Evolutionary conservation across 1,140 invertebrate species (phyloP).

Genomic region (Chlorops oryzae): DNA sequence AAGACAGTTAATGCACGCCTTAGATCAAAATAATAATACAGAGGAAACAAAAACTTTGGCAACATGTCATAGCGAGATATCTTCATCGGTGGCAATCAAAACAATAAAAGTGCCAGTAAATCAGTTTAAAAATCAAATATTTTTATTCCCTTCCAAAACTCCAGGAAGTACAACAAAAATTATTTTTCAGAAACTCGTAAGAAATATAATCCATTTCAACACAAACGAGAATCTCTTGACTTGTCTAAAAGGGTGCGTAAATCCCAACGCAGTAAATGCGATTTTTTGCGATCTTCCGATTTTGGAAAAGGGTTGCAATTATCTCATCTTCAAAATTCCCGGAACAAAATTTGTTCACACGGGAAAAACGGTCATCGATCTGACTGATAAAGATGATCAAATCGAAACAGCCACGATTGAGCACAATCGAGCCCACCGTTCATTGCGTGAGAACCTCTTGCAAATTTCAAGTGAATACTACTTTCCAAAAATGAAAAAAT

Average conservation of each 20-base stretch:
- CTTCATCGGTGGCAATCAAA: no score
- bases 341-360: conserved; percentile 4
- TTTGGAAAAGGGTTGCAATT: neutral
- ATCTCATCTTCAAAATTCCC: neutral
- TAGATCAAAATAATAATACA: no score
- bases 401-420: conserved; percentile 3
- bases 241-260: neutral
- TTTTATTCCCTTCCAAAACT: no score
- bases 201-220: neutral
- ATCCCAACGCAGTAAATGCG: no score
- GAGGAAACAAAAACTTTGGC: no score
- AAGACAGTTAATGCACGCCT: neutral
- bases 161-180: neutral
- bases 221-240: neutral
- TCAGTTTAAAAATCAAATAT: no score
- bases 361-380: conserved; percentile 6
- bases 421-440: conserved; percentile 7
- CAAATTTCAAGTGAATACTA: neutral
- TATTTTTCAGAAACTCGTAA: neutral
- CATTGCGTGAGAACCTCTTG: neutral
- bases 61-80: no score
- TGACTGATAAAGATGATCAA: conserved; percentile 4
- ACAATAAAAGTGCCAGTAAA: no score
- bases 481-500: neutral
- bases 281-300: no score